Conservation (phyloP, 2,797 vertebrate genomes). For the Erpetoichthys calabaricus region DNA sequence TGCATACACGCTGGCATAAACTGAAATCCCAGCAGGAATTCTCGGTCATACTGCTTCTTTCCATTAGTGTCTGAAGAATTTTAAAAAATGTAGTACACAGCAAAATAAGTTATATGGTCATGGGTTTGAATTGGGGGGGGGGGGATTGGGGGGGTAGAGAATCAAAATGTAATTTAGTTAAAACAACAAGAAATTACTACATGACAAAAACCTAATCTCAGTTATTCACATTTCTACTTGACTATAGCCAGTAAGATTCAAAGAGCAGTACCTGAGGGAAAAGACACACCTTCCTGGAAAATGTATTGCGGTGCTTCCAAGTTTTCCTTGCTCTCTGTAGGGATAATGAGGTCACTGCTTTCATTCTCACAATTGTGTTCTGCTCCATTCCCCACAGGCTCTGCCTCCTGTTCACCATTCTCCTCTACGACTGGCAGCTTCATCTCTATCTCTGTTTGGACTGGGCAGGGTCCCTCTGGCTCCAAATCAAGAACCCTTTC, state of each 20-base stretch:
- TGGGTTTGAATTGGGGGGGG: not conserved
- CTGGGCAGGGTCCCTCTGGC: slow-evolving; percentile 34
- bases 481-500: slow-evolving; percentile 39
- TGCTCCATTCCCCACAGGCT: slow-evolving; percentile 70
- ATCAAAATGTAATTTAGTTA: not conserved
- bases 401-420: slow-evolving; percentile 64
- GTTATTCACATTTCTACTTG: too few species aligned
- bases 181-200: not conserved
- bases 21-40: slow-evolving; percentile 58
- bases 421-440: slow-evolving; percentile 55
- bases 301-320: slow-evolving; percentile 44
- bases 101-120: not conserved
- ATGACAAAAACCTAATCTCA: not conserved
- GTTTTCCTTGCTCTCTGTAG: slow-evolving; percentile 49
- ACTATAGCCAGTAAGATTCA: not conserved
- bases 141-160: not conserved
- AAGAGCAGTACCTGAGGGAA: fast-evolving
- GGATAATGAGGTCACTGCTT: slow-evolving; percentile 44
- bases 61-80: slow-evolving; percentile 47
- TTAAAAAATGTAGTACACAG: not conserved
- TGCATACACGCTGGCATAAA: slow-evolving; percentile 58
- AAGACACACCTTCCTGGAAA: slow-evolving; percentile 58
- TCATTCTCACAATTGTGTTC: slow-evolving; percentile 69
- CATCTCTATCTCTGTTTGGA: slow-evolving; percentile 42
- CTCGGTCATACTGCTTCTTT: slow-evolving; percentile 55